These are phyloP conservation scores for Cantharis rufa DNA, from an alignment of 2,888 invertebrate species.

Conservation along the genomic window DNA sequence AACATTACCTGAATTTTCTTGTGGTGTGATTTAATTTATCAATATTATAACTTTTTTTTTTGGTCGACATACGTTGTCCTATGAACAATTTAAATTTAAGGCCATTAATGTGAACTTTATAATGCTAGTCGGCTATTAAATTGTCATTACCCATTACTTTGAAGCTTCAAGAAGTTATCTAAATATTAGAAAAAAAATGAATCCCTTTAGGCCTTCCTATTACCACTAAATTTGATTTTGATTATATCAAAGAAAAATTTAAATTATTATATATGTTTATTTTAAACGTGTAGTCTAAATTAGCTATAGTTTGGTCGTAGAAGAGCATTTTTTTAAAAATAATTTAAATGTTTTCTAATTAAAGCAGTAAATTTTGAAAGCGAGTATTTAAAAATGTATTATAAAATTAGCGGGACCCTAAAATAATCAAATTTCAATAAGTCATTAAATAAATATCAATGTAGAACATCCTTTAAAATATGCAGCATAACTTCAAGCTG, in stretches of 20 bases:
- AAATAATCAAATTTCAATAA: slow-evolving; percentile 35
- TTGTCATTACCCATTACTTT: slow-evolving; percentile 27
- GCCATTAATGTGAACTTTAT: neutral
- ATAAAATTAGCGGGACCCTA: neutral
- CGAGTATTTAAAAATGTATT: neutral
- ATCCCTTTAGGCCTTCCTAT: neutral
- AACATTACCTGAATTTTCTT: neutral
- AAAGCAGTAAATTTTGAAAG: neutral
- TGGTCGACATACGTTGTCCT: neutral
- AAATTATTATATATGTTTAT: neutral
- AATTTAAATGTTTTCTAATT: neutral
- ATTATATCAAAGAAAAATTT: neutral
- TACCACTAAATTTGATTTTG: neutral
- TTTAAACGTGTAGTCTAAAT: neutral
- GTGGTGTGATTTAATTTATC: neutral
- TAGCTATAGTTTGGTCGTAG: neutral
- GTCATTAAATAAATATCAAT: slow-evolving; percentile 35
- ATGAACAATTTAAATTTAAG: neutral
- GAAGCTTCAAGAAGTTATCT: slow-evolving; percentile 15
- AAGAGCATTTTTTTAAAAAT: neutral
- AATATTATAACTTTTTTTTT: neutral
- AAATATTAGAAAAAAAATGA: slow-evolving; percentile 26
- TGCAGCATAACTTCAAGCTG: slow-evolving; percentile 28
- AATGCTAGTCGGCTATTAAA: slow-evolving; percentile 27
- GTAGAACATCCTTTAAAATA: slow-evolving; percentile 28